A percentile compares a stretch with the other conserved stretches of the same genome.
Conservation (phyloP, 2,888 invertebrate species). For the Yponomeuta evonymella region DNA sequence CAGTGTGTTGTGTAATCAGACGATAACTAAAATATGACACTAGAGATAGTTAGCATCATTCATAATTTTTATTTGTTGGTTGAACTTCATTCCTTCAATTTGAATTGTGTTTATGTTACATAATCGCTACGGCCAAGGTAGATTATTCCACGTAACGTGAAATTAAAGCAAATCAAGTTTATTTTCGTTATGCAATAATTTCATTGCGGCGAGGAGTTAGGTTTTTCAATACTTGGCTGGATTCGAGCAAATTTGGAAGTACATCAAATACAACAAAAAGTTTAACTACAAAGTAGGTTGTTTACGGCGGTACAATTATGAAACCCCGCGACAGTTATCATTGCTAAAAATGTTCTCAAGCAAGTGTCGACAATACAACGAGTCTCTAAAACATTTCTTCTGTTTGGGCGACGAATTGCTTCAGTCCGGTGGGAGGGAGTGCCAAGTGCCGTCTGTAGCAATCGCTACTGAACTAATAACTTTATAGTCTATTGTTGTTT, state of each 20-base stretch:
- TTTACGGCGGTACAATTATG: conserved; percentile 4
- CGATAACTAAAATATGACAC: neutral
- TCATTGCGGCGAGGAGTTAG: neutral
- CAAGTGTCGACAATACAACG: conserved; percentile 9
- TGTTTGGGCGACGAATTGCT: conserved; percentile 9
- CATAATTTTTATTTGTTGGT: neutral
- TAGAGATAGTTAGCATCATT: neutral
- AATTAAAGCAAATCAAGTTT: neutral
- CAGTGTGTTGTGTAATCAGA: neutral
- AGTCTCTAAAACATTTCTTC: conserved; percentile 12
- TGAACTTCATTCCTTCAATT: neutral
- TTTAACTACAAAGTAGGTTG: neutral
- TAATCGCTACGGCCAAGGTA: conserved; percentile 1
- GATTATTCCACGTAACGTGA: neutral
- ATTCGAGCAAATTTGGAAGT: neutral
- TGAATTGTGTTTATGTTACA: neutral
- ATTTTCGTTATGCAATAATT: neutral
- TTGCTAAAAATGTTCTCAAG: conserved; percentile 13
- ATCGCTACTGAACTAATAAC: conserved; percentile 28
- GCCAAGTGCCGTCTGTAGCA: conserved; percentile 22
- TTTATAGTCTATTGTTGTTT: conserved; percentile 30
- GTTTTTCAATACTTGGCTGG: neutral
- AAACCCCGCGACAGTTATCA: conserved; percentile 8
- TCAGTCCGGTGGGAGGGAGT: conserved; percentile 6
- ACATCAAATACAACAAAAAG: neutral